Evolutionary conservation across 2,113 vertebrate genomes (phyloP), one percentile per base, ranked within the genome.

Genomic region (Sporophila hypoxantha): DNA sequence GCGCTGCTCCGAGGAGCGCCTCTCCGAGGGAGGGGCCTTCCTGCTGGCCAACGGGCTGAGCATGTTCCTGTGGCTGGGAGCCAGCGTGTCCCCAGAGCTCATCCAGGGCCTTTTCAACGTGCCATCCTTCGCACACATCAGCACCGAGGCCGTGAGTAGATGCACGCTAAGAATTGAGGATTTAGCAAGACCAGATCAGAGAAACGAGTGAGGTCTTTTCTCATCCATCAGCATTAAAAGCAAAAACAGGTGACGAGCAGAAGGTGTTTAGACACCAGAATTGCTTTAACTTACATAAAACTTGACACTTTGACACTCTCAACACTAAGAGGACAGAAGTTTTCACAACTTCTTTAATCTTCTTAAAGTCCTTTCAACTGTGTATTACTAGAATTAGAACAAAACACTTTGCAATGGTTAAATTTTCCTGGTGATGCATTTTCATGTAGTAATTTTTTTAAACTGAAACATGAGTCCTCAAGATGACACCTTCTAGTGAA

Each of bases 51-150:
- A 99, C 0, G 99, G 98, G 7, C 95, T 98, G 34, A 87, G 80
- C 32, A 87, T 98, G 96, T 98, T 99, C 90, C 95, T 99, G 44
- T 99, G 99, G 99, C 81, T 99, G 74, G 99, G 99, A 46, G 97
- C 97, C 69, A 98, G 97, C 1, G 94, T 93, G 14, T 95, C 98
- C 4, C 98, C 98, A 0, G 98, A 99, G 29, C 87, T 99, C 77
- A 96, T 99, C 93, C 99, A 99, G 77, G 97, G 95, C 39, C 85
- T 99, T 27, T 99, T 99, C 93, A 98, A 98, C 4, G 95, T 98
- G 82, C 98, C 99, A 0, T 99, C 99, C 14, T 96, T 98, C 7
- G 97, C 98, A 23, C 99, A 99, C 79, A 93, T 99, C 95, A 97
- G 93, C 92, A 70, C 95, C 2, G 96, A 98, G 46, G 95, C 95